Conservation (phyloP, 2,888 invertebrate species). For the Drosophila borborema region DNA sequence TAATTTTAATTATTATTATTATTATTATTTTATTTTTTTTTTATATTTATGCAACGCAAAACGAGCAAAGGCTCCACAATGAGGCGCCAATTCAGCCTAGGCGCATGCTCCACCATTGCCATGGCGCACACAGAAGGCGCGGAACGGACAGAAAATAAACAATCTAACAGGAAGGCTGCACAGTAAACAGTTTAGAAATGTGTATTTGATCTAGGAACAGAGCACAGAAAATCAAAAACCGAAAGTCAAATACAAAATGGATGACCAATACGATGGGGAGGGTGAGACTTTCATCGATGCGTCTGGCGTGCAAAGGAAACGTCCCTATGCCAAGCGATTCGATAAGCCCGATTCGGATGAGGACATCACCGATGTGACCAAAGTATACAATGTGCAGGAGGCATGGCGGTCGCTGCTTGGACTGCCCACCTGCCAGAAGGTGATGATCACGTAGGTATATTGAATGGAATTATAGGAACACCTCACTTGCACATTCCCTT, state of each 20-base stretch:
- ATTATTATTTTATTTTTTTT: too few species aligned
- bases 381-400: constrained; percentile 65
- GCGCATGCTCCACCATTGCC: constrained; percentile 55
- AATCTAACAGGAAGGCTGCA: not conserved
- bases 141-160: constrained; percentile 6
- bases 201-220: constrained; percentile 1
- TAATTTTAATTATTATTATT: too few species aligned
- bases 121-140: constrained; percentile 18
- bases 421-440: constrained; percentile 68
- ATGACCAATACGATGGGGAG: constrained; percentile 34
- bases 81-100: not conserved
- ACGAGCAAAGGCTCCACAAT: not conserved
- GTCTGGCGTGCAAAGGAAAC: constrained; percentile 15
- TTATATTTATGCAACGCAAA: too few species aligned
- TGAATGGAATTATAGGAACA: accelerated
- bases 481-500: not conserved
- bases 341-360: constrained; percentile 70
- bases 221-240: not conserved
- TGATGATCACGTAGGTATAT: constrained; percentile 73
- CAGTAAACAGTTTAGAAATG: not conserved
- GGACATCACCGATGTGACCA: constrained; percentile 49
- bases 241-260: constrained; percentile 34
- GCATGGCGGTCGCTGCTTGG: constrained; percentile 76
- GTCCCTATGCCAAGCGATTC: constrained; percentile 65
- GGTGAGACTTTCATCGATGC: constrained; percentile 4